Conservation (phyloP, 2,888 invertebrate species). For the Metalampra italica region DNA sequence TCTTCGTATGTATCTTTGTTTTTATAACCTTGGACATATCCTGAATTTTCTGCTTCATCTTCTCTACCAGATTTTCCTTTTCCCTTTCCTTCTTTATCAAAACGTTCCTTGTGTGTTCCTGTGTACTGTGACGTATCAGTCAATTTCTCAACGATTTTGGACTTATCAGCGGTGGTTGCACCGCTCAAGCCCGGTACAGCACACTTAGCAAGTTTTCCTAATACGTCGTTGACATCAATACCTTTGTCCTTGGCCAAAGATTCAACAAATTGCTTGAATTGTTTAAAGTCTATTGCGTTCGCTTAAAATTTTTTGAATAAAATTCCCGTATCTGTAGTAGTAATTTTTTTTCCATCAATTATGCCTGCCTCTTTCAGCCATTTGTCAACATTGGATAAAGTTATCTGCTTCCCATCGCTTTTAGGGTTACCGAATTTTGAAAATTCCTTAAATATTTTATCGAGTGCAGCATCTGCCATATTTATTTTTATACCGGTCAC, state of each 20-base stretch:
- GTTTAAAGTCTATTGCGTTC: conserved; percentile 42
- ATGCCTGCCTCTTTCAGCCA: conserved; percentile 87
- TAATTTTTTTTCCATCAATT: conserved; percentile 79
- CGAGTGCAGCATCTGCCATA: neutral
- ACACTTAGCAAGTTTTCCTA: conserved; percentile 79
- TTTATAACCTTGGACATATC: conserved; percentile 82
- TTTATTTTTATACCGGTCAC: neutral
- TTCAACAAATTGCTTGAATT: conserved; percentile 78
- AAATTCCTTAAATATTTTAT: conserved; percentile 72
- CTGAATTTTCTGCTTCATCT: conserved; percentile 70
- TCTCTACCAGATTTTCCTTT: conserved; percentile 82
- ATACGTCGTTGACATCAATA: conserved; percentile 77
- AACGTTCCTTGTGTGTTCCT: conserved; percentile 83
- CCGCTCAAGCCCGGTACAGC: conserved; percentile 75
- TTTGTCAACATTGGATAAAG: conserved; percentile 83
- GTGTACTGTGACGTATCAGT: conserved; percentile 84
- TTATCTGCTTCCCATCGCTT: conserved; percentile 82
- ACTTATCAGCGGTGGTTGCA: conserved; percentile 37
- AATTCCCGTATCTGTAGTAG: conserved; percentile 85
- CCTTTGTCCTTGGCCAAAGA: conserved; percentile 82
- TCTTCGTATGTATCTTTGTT: conserved; percentile 79
- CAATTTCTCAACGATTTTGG: conserved; percentile 75
- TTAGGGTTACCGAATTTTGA: conserved; percentile 83
- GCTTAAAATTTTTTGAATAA: conserved; percentile 83
- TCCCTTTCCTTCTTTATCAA: conserved; percentile 82